phyloP scores from a whole-genome alignment of 1,140 invertebrate species.

The Battus philenor region DNA sequence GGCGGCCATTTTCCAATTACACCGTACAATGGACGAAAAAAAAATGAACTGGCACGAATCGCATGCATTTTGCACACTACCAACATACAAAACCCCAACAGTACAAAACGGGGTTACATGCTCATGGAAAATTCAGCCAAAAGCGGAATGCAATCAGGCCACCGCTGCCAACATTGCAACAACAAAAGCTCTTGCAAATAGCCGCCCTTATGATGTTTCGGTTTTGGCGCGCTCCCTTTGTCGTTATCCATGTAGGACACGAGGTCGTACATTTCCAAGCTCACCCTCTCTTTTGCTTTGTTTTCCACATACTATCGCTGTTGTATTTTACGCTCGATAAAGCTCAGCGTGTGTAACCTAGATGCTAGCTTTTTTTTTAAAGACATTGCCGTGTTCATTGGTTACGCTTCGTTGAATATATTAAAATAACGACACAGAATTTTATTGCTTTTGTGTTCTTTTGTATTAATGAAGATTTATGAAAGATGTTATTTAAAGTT shows the following conservation, averaged over 20 bases:
- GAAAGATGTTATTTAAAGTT: too few relatives aligned
- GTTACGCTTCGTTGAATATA: too few relatives aligned
- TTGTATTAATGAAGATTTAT: too few relatives aligned
- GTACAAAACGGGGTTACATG: slow-evolving; percentile 5
- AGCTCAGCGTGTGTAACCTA: slow-evolving; percentile 3
- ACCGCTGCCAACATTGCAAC: slow-evolving; percentile 8
- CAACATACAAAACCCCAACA: slow-evolving; percentile 1
- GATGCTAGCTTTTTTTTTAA: too few relatives aligned
- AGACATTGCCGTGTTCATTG: too few relatives aligned
- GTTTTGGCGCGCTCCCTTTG: background rate
- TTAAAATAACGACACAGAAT: too few relatives aligned
- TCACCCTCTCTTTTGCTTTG: background rate
- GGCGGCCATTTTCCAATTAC: background rate
- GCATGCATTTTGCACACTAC: slow-evolving; percentile 4
- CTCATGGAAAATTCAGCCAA: slow-evolving; percentile 11
- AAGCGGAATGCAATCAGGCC: slow-evolving; percentile 9
- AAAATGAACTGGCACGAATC: background rate
- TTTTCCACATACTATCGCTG: background rate
- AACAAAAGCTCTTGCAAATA: too few relatives aligned
- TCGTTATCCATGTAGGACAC: slow-evolving; percentile 10
- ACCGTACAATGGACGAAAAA: background rate
- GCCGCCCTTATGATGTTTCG: background rate
- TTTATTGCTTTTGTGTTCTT: too few relatives aligned
- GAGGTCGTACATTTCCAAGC: slow-evolving; percentile 2
- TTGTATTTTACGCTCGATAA: slow-evolving; percentile 8